These are phyloP conservation scores for Melitaea cinxia DNA, from an alignment of 1,140 invertebrate species.

Conservation along the genomic window DNA sequence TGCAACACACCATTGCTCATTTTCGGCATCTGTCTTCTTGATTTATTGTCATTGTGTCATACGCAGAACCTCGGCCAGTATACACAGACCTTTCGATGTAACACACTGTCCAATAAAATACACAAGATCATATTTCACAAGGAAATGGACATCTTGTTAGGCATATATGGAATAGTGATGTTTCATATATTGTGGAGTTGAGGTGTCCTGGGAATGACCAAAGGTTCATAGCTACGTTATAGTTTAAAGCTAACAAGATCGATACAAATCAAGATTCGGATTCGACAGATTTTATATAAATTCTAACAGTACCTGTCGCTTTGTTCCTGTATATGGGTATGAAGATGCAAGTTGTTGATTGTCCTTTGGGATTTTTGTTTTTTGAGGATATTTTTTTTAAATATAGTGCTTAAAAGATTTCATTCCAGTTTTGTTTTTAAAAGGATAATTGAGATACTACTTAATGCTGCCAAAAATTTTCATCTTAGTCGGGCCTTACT, in stretches of 20 bases:
- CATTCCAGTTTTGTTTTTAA: too few species aligned
- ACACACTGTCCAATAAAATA: background rate
- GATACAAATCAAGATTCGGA: background rate
- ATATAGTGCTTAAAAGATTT: too few species aligned
- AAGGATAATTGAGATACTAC: too few species aligned
- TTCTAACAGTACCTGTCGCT: background rate
- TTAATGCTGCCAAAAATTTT: too few species aligned
- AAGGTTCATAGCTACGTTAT: slow-evolving; percentile 3
- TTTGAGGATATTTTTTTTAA: too few species aligned
- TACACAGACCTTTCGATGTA: slow-evolving; percentile 29
- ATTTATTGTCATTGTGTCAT: slow-evolving; percentile 60
- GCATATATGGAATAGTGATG: slow-evolving; percentile 38
- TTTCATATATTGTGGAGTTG: slow-evolving; percentile 37
- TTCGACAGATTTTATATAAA: background rate
- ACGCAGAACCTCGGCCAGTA: slow-evolving; percentile 41
- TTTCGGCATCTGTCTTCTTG: slow-evolving; percentile 55
- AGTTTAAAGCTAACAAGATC: slow-evolving; percentile 10
- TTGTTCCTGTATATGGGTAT: background rate
- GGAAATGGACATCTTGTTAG: slow-evolving; percentile 37
- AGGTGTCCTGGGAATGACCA: slow-evolving; percentile 36
- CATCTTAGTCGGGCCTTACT: too few species aligned
- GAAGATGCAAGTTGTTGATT: background rate
- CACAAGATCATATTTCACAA: slow-evolving; percentile 23
- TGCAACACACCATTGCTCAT: slow-evolving; percentile 54
- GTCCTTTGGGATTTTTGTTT: background rate